Evolutionary conservation across 2,113 vertebrate genomes (phyloP).

Genomic region (Dipodomys merriami): DNA sequence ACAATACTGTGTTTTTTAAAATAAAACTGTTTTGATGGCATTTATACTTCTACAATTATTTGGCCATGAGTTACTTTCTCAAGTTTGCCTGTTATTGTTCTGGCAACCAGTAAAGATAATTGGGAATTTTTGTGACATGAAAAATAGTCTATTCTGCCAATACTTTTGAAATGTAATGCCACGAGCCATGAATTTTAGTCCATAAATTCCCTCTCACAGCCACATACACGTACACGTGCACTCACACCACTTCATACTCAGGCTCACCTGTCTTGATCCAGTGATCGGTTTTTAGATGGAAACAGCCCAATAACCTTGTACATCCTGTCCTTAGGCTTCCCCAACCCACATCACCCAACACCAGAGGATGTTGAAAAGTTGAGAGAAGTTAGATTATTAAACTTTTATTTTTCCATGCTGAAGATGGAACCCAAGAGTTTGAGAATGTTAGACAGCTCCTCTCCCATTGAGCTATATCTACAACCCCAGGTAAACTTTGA

Average conservation of each 20-base stretch:
- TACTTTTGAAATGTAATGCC: not conserved
- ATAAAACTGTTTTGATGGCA: not conserved
- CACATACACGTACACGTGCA: not conserved
- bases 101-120: not conserved
- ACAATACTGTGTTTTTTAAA: not conserved
- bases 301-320: not conserved
- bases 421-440: not conserved
- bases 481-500: not conserved
- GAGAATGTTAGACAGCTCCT: not conserved
- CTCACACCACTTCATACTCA: not conserved
- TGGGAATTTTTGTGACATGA: not conserved
- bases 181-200: not conserved
- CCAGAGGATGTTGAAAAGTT: not conserved
- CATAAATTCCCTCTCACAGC: not conserved
- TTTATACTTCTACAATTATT: conserved; percentile 37
- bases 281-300: not conserved
- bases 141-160: not conserved
- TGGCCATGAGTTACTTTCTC: not conserved
- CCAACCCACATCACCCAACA: not conserved
- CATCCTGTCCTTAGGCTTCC: not conserved
- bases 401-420: not conserved
- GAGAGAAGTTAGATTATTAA: not conserved
- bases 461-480: not conserved
- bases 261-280: not conserved
- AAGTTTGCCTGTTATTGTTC: conserved; percentile 9